Conservation (phyloP, 2,113 vertebrate species). For the Chaenogobius annularis region DNA sequence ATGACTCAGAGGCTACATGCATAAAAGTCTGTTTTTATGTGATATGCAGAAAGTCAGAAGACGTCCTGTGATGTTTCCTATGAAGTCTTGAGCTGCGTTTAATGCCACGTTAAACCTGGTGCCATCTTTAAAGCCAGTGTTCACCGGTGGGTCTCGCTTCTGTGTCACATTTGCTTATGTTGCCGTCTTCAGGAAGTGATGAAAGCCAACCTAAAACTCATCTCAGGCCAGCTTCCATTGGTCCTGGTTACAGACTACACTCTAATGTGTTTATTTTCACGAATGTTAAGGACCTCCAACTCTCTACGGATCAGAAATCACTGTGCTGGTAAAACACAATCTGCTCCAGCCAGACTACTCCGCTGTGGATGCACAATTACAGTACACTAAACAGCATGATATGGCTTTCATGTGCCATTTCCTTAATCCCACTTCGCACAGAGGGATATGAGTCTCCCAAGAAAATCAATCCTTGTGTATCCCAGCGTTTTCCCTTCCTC, state of each 20-base stretch:
- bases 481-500: slow-evolving; percentile 52
- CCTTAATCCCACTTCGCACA: slow-evolving; percentile 73
- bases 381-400: slow-evolving; percentile 67
- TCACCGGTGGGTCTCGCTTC: not conserved
- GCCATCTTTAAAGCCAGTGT: slow-evolving; percentile 23
- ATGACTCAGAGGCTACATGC: not conserved
- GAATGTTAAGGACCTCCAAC: slow-evolving; percentile 45
- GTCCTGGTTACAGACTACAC: slow-evolving; percentile 22
- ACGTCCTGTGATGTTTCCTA: not conserved
- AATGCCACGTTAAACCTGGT: not conserved
- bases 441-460: slow-evolving; percentile 67
- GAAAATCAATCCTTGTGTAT: slow-evolving; percentile 68
- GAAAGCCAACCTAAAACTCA: slow-evolving; percentile 22
- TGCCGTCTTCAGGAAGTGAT: slow-evolving; percentile 15
- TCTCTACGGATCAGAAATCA: slow-evolving; percentile 33
- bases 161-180: slow-evolving; percentile 19
- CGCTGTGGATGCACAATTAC: slow-evolving; percentile 71
- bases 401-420: slow-evolving; percentile 75
- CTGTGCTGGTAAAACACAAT: slow-evolving; percentile 63
- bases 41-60: not conserved
- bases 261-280: slow-evolving; percentile 30
- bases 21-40: not conserved
- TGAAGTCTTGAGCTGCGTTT: not conserved
- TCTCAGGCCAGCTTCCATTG: slow-evolving; percentile 23
- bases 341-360: slow-evolving; percentile 64